Base-by-base conservation (phyloP, 2,888 invertebrate species). In the Aphidius colemani region DNA sequence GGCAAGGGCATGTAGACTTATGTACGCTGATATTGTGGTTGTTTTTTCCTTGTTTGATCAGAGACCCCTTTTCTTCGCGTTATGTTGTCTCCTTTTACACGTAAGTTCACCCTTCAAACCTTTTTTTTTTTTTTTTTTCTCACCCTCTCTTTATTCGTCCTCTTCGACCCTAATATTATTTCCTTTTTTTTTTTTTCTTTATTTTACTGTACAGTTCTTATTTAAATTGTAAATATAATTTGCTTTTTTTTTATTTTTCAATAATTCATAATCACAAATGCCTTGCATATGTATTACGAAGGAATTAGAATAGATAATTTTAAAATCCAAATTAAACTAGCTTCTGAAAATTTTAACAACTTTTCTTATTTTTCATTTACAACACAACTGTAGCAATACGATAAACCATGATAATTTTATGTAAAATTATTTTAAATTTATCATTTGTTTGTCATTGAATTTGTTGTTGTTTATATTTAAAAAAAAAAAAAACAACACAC, bases 1-100 rank as follows among this genome's bases (percentile, higher is more conserved):
- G 70, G 72, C 69, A 68, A 67, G 70, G 71, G 69, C 69, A 63
- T 69, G 67, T 59, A 53, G 61, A 65, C 60, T 46, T n/a, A 46
- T 45, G 40, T 46, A 45, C 7, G 45, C 40, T 45, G 43, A 18
- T 44, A 46, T 7, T 45, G 50, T 18, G 53, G 56, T 62, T 53
- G 50, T 53, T 46, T 53, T 48, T 63, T 55, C 61, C 51, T 51
- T 51, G 46, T 41, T 43, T 53, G 49, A 53, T 51, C 13, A 51
- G 39, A 45, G 50, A 11, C 30, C 53, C 46, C 43, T 49, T 61
- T 51, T 30, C 41, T 46, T 44, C 59, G 43, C 59, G 46, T 50
- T 57, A 58, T 44, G 40, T 53, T 46, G 13, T 11, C 49, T 11
- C 50, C 50, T 56, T 56, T 63, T 13, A 53, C 49, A 45, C 46